These are phyloP conservation scores for Drosophila mojavensis DNA, from an alignment of 1,140 invertebrate genomes.

Conservation along the genomic window DNA sequence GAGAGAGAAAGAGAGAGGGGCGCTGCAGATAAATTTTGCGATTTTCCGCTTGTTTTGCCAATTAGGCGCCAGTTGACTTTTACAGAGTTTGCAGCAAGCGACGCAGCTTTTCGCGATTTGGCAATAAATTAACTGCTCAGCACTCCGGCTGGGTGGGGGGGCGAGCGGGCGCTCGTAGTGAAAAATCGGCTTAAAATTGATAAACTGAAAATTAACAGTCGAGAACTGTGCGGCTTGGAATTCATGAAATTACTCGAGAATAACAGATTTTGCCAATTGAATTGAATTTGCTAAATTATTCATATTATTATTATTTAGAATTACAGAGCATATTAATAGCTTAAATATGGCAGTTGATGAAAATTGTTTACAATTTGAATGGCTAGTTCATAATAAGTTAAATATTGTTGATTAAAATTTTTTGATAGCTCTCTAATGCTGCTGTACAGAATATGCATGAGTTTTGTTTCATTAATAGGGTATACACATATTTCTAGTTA, in stretches of 20 bases:
- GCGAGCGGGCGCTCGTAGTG: background rate
- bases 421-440: no score
- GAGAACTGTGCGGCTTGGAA: background rate
- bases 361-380: no score
- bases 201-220: slow-evolving; percentile 1
- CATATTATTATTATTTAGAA: no score
- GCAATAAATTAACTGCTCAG: slow-evolving; percentile 62
- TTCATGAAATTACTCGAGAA: background rate
- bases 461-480: no score
- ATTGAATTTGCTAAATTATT: no score
- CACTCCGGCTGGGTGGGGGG: background rate
- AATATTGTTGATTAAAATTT: no score
- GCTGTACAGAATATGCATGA: no score
- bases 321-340: no score
- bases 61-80: slow-evolving; percentile 80
- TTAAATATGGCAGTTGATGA: no score
- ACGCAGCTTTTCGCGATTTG: slow-evolving; percentile 9
- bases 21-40: slow-evolving; percentile 52
- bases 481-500: no score
- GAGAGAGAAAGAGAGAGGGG: background rate
- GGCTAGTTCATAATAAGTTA: no score
- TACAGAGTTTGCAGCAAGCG: slow-evolving; percentile 56
- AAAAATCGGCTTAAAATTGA: slow-evolving; percentile 36
- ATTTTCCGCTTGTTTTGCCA: slow-evolving; percentile 80
- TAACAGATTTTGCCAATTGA: background rate